Base-by-base conservation (phyloP, 2,113 vertebrate genomes). In the Tylochromis polylepis region DNA sequence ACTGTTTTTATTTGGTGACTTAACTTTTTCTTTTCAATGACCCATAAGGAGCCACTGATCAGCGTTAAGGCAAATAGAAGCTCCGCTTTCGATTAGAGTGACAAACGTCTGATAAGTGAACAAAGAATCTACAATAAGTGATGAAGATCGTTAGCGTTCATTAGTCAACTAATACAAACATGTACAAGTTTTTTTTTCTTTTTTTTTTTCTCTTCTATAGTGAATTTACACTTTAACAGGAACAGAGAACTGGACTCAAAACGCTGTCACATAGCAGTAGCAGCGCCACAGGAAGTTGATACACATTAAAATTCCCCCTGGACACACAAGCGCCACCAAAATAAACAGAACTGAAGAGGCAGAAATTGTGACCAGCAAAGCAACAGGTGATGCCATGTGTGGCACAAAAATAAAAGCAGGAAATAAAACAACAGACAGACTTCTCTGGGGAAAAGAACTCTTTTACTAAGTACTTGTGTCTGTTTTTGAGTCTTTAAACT, bases 1-100 rank as follows among this genome's bases (percentile, higher is more conserved):
- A 84, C 38, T 6, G 92, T 94, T 94, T 93, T 95, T 91, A 94
- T 96, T 83, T 58, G 36, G 62, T 77, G 60, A 65, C 87, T 97
- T n/a, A 57, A 36, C 41, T 60, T 96, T 49, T 77, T 96, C 96
- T 90, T 96, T 95, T 97, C 95, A 97, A 95, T 93, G 95, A 87
- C 94, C 96, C 94, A 94, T 91, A 81, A 24, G 29, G 95, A 97
- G 97, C 97, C 15, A 97, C 38, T 49, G 62, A 95, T 97, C 96
- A 96, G 96, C 96, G 95, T 97, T 98, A 98, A 98, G 98, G 98
- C 97, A 97, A 97, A 97, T 96, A 97, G 97, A 97, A 95, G 96
- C 96, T 96, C 96, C 95, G 95, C 95, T 56, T 31, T 94, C 75
- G 2, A 75, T 94, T 95, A 95, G 94, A 96, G 93, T 96, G 95